Evolutionary conservation across 2,797 vertebrate genomes (phyloP), one percentile per base, ranked within the genome.

Genomic region (Pipistrellus kuhlii): DNA sequence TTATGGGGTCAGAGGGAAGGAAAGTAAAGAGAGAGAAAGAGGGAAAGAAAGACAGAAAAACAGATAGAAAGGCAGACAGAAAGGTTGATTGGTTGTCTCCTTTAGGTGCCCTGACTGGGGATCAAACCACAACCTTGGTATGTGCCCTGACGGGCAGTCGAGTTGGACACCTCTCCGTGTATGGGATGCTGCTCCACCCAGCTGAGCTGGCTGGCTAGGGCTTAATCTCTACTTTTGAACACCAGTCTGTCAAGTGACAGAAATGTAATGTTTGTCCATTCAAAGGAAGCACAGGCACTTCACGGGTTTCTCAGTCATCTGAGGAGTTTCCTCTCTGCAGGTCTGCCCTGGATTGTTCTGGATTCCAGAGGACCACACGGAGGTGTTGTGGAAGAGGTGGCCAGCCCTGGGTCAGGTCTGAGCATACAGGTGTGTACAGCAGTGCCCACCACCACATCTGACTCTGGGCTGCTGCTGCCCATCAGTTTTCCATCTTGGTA

Each of bases 171-270:
- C 62, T 32, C 32, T 66, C 3, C 8, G 1, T 32, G n/a, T 66
- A 32, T 18, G n/a, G 64, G 64, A 18, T n/a, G n/a, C 18, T 18
- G 64, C 17, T 66, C 15, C 30, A 66, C n/a, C n/a, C 64, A 66
- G 17, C 64, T 32, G 30, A 66, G 30, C n/a, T 8, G n/a, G 15
- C 14, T 7, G 8, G 0, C n/a, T n/a, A 32, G 8, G 17, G 15
- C 53, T 85, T 68, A n/a, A 76, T 88, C 85, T 93, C 89, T 95
- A 46, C 90, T 96, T 96, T 93, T 69, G 75, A 95, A 75, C 46
- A 51, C 57, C n/a, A 76, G 35, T 91, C 62, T 51, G 38, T 92
- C 48, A 87, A 89, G 89, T 55, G 87, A 84, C 38, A 92, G 71
- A 93, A 88, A 88, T 1, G 9, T 35, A 82, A 25, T 41, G 53